Conservation (phyloP, 2,113 vertebrate species). For the Miniopterus natalensis region DNA sequence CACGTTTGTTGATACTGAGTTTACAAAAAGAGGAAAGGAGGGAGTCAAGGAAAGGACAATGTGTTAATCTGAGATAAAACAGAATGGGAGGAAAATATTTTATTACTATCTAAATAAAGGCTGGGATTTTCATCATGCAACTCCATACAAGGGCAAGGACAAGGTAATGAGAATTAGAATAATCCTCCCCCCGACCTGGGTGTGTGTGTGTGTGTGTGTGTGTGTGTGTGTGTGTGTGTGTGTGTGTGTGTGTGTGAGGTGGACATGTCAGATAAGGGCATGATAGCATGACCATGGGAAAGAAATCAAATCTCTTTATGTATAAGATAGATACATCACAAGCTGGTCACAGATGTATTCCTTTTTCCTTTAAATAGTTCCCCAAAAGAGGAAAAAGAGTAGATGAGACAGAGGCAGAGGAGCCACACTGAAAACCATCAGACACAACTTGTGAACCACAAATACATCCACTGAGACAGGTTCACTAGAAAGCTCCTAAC, state of each 20-base stretch:
- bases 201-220: neutral
- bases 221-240: neutral
- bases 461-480: neutral
- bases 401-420: neutral
- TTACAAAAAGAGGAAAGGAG: neutral
- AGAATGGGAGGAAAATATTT: neutral
- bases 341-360: neutral
- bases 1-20: neutral
- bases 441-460: neutral
- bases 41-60: constrained; percentile 25
- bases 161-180: neutral
- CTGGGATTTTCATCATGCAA: neutral
- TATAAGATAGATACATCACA: neutral
- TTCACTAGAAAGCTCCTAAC: constrained; percentile 18
- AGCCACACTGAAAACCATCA: neutral
- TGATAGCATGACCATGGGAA: neutral
- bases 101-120: neutral
- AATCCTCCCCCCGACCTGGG: neutral
- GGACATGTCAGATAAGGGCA: neutral
- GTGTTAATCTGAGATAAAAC: constrained; percentile 47
- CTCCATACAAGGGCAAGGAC: constrained; percentile 55
- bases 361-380: neutral
- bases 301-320: neutral
- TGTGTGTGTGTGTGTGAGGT: neutral
- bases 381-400: constrained; percentile 22